phyloP scores from a whole-genome alignment of 1,140 invertebrate species.

The Trichonephila clavipes region DNA sequence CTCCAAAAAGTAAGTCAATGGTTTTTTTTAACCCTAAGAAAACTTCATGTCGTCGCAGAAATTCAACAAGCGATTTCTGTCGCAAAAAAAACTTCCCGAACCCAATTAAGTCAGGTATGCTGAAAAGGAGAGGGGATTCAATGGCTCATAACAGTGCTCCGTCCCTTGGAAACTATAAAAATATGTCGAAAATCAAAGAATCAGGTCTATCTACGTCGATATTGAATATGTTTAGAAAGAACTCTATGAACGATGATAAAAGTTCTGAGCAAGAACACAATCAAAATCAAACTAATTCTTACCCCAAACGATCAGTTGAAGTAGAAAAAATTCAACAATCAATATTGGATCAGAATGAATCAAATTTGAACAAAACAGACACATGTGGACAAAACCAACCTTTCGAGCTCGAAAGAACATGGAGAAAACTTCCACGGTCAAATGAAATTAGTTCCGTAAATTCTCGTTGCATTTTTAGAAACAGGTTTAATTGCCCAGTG shows the following conservation, averaged over 20 bases:
- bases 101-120: background rate
- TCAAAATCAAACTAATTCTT: background rate
- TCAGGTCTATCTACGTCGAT: background rate
- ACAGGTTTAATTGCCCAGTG: background rate
- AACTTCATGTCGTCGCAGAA: background rate
- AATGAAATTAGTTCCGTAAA: background rate
- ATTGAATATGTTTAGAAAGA: background rate
- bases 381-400: background rate
- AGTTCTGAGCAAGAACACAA: background rate
- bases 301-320: background rate
- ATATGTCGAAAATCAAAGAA: background rate
- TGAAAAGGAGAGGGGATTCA: background rate
- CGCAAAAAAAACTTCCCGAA: background rate
- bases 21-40: background rate
- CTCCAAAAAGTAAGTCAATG: background rate
- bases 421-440: background rate
- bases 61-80: background rate
- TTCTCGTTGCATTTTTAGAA: slow-evolving; percentile 2
- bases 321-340: background rate
- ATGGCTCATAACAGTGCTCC: background rate
- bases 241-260: background rate
- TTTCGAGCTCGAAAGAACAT: background rate
- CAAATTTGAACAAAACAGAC: background rate
- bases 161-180: background rate
- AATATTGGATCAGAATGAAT: background rate